phyloP scores from a whole-genome alignment of 2,888 invertebrate species.

The Pandemis corylana region DNA sequence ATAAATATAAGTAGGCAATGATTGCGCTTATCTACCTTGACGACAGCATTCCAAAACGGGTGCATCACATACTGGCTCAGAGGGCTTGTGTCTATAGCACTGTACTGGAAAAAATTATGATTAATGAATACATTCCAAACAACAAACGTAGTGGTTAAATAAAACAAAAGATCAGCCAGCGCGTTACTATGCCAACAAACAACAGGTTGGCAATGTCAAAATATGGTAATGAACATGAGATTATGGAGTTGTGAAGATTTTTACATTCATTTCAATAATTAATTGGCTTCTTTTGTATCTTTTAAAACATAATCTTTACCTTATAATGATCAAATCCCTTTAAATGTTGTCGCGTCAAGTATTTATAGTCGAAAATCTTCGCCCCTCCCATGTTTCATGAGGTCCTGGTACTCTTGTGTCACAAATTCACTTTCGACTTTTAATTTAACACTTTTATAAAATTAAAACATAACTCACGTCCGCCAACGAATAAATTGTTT shows the following conservation, averaged over 20 bases:
- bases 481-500: background rate
- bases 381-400: conserved; percentile 19
- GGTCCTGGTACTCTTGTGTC: conserved; percentile 2
- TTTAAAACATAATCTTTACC: conserved; percentile 69
- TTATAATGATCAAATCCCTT: conserved; percentile 97
- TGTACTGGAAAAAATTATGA: conserved; percentile 91
- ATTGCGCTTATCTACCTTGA: conserved; percentile 88
- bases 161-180: background rate
- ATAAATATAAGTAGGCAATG: conserved; percentile 16
- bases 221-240: conserved; percentile 11
- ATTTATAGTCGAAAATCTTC: conserved; percentile 87
- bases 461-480: conserved; percentile 17
- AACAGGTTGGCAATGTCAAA: background rate
- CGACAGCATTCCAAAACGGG: conserved; percentile 98
- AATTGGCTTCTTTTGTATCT: background rate
- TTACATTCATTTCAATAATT: background rate
- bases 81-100: conserved; percentile 97
- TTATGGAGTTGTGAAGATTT: background rate
- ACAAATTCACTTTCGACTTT: conserved; percentile 20
- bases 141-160: background rate
- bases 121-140: conserved; percentile 12
- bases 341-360: conserved; percentile 92
- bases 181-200: background rate
- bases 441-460: conserved; percentile 2
- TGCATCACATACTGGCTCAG: conserved; percentile 99